A percentile compares a stretch with the other conserved stretches of the same genome.
phyloP scores from a whole-genome alignment of 2,113 vertebrate species.

The Scortum barcoo region DNA sequence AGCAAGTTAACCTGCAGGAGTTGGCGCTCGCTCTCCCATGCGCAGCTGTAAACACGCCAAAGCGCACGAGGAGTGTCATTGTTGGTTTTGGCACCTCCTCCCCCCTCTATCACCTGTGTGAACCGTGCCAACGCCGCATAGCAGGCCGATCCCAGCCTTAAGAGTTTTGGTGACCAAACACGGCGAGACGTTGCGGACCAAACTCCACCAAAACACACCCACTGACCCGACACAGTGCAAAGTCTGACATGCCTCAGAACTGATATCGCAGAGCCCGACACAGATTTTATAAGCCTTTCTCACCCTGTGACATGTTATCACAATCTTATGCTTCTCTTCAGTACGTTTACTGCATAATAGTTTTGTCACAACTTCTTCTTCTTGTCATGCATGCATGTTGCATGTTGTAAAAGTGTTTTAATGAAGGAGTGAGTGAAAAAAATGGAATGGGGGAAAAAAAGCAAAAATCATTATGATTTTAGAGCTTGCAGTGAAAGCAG shows the following conservation, averaged over 20 bases:
- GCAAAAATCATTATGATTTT: too few species aligned
- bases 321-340: neutral
- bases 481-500: conserved; percentile 6
- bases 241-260: neutral
- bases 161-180: neutral
- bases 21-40: neutral
- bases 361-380: neutral
- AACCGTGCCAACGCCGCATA: too few species aligned
- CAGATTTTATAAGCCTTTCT: conserved; percentile 14
- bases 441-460: neutral
- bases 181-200: too few species aligned
- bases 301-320: conserved; percentile 3
- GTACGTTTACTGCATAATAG: too few species aligned
- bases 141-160: neutral
- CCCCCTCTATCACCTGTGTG: neutral
- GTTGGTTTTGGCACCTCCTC: neutral
- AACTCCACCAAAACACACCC: neutral
- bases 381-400: neutral
- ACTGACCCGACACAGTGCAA: neutral
- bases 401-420: neutral
- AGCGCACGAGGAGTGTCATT: neutral
- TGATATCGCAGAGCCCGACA: conserved; percentile 20
- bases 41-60: neutral
- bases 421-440: neutral
- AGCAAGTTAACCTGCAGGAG: neutral